phyloP scores from a whole-genome alignment of 1,140 invertebrate species.

The Rhyacophila brunnea region DNA sequence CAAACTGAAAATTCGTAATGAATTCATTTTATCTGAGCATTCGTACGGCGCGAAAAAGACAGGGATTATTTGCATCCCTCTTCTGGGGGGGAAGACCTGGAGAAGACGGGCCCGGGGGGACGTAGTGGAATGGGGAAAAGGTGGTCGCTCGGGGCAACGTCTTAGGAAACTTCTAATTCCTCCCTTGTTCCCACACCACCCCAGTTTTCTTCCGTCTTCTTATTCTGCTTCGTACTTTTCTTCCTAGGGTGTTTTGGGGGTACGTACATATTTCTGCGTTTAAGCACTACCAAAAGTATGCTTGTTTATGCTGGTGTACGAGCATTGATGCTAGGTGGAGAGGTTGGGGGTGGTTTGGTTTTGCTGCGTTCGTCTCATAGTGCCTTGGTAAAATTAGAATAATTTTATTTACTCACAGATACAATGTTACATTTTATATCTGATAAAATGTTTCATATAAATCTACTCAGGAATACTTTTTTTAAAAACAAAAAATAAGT shows the following conservation, averaged over 20 bases:
- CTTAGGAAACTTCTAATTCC: slow-evolving; percentile 36
- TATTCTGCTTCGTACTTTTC: slow-evolving; percentile 17
- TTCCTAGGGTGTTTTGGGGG: slow-evolving; percentile 2
- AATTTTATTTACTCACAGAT: no score
- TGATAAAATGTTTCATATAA: no score
- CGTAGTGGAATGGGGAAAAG: slow-evolving; percentile 2
- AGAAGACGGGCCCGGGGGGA: slow-evolving; percentile 5
- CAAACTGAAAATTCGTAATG: slow-evolving; percentile 33
- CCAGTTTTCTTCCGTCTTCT: slow-evolving; percentile 1
- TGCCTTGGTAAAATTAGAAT: no score
- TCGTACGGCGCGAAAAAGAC: slow-evolving; percentile 27
- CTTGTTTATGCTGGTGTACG: slow-evolving; percentile 35
- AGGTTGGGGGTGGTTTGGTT: no score
- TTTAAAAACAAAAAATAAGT: no score
- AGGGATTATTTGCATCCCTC: slow-evolving; percentile 7
- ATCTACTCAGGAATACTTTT: no score
- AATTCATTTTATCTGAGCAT: slow-evolving; percentile 35
- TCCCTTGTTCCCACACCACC: slow-evolving; percentile 16
- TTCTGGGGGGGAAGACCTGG: slow-evolving; percentile 8
- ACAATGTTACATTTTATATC: no score
- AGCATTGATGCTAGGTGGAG: neutral
- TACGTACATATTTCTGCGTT: slow-evolving; percentile 35
- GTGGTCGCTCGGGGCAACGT: slow-evolving; percentile 30
- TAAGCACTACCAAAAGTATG: slow-evolving; percentile 32
- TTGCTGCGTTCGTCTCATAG: no score